Evolutionary conservation across 2,888 invertebrate species (phyloP).

Genomic region (Caenorhabditis imperialis): DNA sequence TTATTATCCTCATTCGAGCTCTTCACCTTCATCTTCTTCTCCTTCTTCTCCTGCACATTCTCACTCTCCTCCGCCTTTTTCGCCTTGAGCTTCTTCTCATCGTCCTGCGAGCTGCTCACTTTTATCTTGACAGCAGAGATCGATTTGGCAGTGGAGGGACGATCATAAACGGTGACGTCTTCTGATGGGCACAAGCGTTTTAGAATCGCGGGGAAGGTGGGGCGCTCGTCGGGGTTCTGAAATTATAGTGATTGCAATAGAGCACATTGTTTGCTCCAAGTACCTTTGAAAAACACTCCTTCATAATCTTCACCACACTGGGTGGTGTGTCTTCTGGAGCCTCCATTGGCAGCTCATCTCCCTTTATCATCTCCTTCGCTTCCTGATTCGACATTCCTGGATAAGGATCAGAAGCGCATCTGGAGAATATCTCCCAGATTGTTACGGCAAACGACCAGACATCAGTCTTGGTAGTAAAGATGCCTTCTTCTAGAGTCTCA

Average conservation of each 20-base stretch:
- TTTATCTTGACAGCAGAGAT: too few species aligned
- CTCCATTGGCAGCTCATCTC: conserved; percentile 21
- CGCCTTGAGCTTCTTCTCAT: too few species aligned
- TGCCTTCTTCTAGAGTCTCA: conserved; percentile 56
- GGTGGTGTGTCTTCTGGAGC: conserved; percentile 43
- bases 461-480: conserved; percentile 67
- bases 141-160: too few species aligned
- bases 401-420: conserved; percentile 60
- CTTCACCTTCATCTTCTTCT: too few species aligned
- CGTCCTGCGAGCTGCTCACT: too few species aligned
- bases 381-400: conserved; percentile 57
- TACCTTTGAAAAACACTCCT: conserved; percentile 47
- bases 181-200: conserved; percentile 33
- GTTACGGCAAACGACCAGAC: conserved; percentile 65
- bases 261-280: neutral
- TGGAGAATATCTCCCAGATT: conserved; percentile 63
- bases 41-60: too few species aligned
- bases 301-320: conserved; percentile 36
- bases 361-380: conserved; percentile 44
- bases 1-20: too few species aligned
- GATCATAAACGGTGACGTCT: conserved; percentile 20
- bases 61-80: too few species aligned
- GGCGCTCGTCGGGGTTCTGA: conserved; percentile 32
- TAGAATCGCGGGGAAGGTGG: conserved; percentile 25
- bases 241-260: neutral